Evolutionary conservation across 2,888 invertebrate genomes (phyloP), one percentile per base, ranked within the genome.

Genomic region (Buathra laborator): DNA sequence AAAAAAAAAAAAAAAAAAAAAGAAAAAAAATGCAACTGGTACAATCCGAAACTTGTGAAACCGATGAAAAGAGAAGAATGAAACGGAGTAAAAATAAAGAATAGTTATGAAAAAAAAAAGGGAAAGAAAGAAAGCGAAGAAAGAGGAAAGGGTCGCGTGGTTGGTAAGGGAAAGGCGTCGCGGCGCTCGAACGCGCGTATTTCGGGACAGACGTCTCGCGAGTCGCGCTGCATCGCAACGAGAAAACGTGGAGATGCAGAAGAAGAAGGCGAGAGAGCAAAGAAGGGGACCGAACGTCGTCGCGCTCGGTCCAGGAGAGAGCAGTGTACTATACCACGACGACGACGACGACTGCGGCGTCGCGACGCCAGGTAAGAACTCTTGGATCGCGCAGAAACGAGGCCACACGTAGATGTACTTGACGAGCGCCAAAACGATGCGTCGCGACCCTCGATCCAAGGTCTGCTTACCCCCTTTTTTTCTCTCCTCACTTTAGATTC

Each of bases 401-500:
- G 87, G 87, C 72, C 78, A 71, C 64, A 71, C 62, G 71, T 86
- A 75, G 86, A 87, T 87, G 84, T 82, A 87, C 87, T 86, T 87
- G 88, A 87, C 89, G 88, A 76, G 81, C 78, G 77, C 64, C 75
- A 76, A 75, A 80, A 72, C 79, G 78, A 79, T 43, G 64, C 62
- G 12, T 80, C 77, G 53, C 80, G 43, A 76, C 83, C 76, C 82
- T 83, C 72, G 76, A 76, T 78, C 66, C 82, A 80, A 85, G 79
- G 76, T 83, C 80, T 85, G 51, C 16, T 82, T 71, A 43, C 77
- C 72, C 68, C 46, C 46, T 46, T 53, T 19, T 32, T 51, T 74
- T 59, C 64, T 70, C 43, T 59, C 37, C 66, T 68, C 53, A 32
- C 75, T 62, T n/a, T 48, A 9, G 44, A 6, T 56, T 44, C 51